Evolutionary conservation across 2,113 vertebrate genomes (phyloP).

Genomic region (Emydocephalus ijimae): DNA sequence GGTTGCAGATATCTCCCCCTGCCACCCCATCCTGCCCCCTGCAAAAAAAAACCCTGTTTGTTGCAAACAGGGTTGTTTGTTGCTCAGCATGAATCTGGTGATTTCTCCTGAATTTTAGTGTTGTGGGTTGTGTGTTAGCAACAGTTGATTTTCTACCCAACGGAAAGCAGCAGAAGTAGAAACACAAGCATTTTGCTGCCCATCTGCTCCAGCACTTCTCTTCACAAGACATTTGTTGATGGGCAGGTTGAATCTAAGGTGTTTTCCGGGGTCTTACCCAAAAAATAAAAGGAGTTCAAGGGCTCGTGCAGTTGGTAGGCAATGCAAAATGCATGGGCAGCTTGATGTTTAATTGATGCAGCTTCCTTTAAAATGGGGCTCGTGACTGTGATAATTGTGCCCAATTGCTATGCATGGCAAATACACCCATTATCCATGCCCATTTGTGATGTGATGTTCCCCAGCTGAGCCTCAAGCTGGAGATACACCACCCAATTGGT

Average conservation of each 20-base stretch:
- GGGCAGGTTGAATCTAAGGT: neutral
- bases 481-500: neutral
- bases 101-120: neutral
- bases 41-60: neutral
- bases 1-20: neutral
- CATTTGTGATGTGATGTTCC: fast-evolving
- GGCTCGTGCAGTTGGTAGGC: neutral
- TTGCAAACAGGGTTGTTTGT: neutral
- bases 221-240: neutral
- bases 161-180: neutral
- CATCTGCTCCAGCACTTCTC: neutral
- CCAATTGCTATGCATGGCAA: neutral
- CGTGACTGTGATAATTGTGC: neutral
- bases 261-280: neutral
- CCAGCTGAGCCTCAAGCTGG: neutral
- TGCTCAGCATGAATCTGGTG: neutral
- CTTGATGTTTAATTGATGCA: neutral
- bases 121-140: neutral
- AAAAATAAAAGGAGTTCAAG: neutral
- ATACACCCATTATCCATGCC: neutral
- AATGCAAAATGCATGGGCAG: conserved; percentile 22
- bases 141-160: neutral
- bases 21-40: neutral
- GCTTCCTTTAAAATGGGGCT: neutral
- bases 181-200: neutral